Evolutionary conservation across 2,888 invertebrate species (phyloP), one percentile per base, ranked within the genome.

Genomic region (Cerceris ruficornis): DNA sequence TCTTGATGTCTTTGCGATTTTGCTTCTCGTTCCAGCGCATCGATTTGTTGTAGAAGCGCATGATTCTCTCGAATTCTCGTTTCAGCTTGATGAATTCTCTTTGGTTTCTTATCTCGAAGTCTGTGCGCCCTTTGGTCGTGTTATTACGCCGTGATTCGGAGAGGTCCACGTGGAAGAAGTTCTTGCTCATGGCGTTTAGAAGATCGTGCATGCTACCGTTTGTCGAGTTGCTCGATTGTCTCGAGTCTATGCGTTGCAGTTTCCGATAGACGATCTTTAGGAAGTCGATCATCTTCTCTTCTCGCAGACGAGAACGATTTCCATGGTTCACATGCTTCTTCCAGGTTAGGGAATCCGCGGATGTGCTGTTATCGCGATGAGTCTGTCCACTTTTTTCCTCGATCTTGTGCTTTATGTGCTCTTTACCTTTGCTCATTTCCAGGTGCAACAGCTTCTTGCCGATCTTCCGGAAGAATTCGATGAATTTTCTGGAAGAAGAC

Each of bases 191-290:
- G 0, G 88, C 88, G 72, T 92, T 92, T 46, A 92, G 61, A 0
- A 92, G 83, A 39, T 92, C 92, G 84, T 92, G 92, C 92, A 92
- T 92, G 59, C 90, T 92, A 43, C 87, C 84, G 70, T 92, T 92
- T 1, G 90, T 90, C 0, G 85, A 86, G 49, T 90, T 92, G 59
- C 82, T 88, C 13, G 87, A 80, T 28, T 90, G 90, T 17, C 87
- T 86, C 1, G 90, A 87, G 69, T 92, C 92, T 69, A 92, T 91
- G 0, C 91, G 89, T 67, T 91, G 89, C 9, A 92, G 74, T 66
- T 92, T 92, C 2, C 90, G 88, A 72, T 92, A 92, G 46, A 91
- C 90, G 59, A 91, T 87, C 55, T 90, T 89, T 49, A 92, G 75
- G 80, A 92, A 92, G 43, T 92, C 91, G 50, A 92, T 89, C 91